Evolutionary conservation across 2,797 vertebrate genomes (phyloP).

Genomic region (Pipistrellus nathusii): DNA sequence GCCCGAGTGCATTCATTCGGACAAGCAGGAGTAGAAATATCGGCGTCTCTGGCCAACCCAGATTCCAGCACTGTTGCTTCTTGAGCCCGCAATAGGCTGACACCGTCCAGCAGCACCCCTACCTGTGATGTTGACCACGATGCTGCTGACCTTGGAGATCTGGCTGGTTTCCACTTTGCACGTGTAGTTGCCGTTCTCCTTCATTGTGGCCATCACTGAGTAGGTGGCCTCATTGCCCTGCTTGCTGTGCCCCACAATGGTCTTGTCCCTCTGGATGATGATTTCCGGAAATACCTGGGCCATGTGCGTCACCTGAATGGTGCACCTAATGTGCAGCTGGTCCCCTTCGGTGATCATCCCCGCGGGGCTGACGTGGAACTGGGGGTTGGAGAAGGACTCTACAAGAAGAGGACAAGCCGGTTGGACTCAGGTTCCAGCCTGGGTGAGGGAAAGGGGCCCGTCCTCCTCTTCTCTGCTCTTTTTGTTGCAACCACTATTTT

Average conservation of each 20-base stretch:
- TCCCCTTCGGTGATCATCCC: conserved; percentile 86
- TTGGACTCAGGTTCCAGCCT: background rate
- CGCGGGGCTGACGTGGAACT: conserved; percentile 73
- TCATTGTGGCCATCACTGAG: conserved; percentile 82
- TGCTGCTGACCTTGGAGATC: conserved; percentile 86
- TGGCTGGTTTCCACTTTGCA: conserved; percentile 88
- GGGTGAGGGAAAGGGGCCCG: background rate
- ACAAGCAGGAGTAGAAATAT: background rate
- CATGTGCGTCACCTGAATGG: conserved; percentile 71
- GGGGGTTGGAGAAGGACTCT: conserved; percentile 88
- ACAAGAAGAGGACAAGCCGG: conserved; percentile 50
- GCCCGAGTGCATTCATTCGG: background rate
- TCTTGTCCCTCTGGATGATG: conserved; percentile 88
- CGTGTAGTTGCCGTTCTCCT: conserved; percentile 86
- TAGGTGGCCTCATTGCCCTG: background rate
- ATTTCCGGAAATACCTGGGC: conserved; percentile 82
- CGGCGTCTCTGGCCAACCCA: background rate
- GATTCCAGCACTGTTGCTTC: fast-evolving
- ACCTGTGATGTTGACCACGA: conserved; percentile 87
- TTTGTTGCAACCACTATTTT: background rate
- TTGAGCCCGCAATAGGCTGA: fast-evolving
- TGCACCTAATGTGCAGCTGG: conserved; percentile 85
- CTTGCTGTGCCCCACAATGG: conserved; percentile 81
- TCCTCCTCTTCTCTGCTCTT: background rate
- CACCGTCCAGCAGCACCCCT: background rate